Base-by-base conservation (phyloP, 1,140 invertebrate species). In the Zelostemma sp. region DNA sequence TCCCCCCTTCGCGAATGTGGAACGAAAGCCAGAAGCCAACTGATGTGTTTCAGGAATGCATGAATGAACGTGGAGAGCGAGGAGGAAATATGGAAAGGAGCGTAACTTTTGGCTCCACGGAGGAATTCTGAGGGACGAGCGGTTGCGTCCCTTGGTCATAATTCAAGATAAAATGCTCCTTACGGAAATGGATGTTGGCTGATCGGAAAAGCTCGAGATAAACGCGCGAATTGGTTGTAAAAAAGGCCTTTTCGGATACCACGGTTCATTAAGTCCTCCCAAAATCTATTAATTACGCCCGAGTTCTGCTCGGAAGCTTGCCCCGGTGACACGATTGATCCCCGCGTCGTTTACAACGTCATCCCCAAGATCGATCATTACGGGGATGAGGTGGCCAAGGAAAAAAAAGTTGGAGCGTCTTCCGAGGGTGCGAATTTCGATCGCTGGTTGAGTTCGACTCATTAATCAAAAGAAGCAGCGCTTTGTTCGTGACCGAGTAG, bases 391-490 rank as follows among this genome's bases (percentile, higher is more conserved):
- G 47, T 17, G 61, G 14, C 5, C 12, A 17, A 17, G 38, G 33
- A 1, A 41, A 43, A 59, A 66, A 59, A 49, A 21, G 17, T 43
- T 5, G 16, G 45, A 16, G 31, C 51, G 41, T 38, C 47, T 51
- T 33, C 31, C 25, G 51, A 56, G 28, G n/a, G n/a, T n/a, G n/a
- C n/a, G n/a, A n/a, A n/a, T 25, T 25, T 47, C 49, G 59, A 58
- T 58, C 55, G 47, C 54, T 62, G 58, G 67, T 60, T 64, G 60
- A 60, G 67, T 47, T 46, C 46, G 56, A 51, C 53, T 64, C 67
- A 69, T 69, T 64, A 57, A 69, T 69, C 60, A 64, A 63, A 59
- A 54, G 62, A 62, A 55, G 28, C 1, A 46, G 25, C 53, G 51
- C 38, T 67, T 58, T 58, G 55, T 61, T 56, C 47, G 49, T 3